Conservation (phyloP, 1,140 invertebrate species). For the Samia ricini region DNA sequence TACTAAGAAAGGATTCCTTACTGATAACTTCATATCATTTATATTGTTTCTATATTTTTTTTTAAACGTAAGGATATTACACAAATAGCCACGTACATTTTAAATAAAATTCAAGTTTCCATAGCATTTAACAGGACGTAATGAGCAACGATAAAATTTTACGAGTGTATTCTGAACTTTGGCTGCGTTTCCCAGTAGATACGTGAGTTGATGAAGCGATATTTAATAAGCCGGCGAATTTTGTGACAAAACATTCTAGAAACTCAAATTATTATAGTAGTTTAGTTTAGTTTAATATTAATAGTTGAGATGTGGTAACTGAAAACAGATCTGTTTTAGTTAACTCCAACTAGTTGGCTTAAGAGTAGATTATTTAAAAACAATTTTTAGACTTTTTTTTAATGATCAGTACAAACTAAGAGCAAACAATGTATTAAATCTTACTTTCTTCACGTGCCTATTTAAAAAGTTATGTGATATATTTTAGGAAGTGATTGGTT, state of each 20-base stretch:
- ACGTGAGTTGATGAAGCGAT: background rate
- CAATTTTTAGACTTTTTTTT: no score
- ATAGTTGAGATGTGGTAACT: background rate
- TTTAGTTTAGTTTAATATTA: background rate
- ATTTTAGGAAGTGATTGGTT: no score
- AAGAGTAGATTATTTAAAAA: no score
- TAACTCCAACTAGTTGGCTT: no score
- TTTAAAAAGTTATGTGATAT: no score
- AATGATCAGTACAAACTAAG: no score
- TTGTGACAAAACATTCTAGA: background rate
- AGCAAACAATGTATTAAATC: no score
- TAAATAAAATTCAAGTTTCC: background rate
- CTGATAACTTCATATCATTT: no score
- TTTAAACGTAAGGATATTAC: background rate
- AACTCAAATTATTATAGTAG: background rate
- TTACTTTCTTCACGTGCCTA: no score
- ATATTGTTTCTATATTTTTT: no score
- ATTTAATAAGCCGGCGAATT: background rate
- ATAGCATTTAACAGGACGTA: constrained; percentile 5
- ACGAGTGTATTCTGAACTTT: constrained; percentile 11
- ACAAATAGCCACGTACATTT: background rate
- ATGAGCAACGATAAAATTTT: constrained; percentile 13
- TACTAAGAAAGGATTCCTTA: no score
- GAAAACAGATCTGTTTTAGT: no score
- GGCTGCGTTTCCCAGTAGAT: background rate